These are phyloP conservation scores for Drosophila melanica DNA, from an alignment of 1,140 invertebrate species.

Conservation along the genomic window DNA sequence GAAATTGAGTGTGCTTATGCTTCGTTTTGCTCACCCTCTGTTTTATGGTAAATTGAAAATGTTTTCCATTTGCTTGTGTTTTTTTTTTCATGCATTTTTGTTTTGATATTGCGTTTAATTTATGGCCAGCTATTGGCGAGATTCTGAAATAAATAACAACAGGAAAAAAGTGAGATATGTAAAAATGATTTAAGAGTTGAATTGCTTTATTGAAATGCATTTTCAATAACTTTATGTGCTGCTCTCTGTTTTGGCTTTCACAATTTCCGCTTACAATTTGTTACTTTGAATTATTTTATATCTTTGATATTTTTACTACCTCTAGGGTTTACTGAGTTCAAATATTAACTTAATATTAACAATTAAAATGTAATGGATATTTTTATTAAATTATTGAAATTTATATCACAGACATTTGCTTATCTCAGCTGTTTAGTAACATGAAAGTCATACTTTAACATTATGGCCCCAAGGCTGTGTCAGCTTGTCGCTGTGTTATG, in stretches of 20 bases:
- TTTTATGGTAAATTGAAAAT: slow-evolving; percentile 31
- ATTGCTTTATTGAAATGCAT: neutral
- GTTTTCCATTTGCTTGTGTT: slow-evolving; percentile 8
- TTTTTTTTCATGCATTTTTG: slow-evolving; percentile 16
- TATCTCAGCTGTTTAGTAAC: slow-evolving; percentile 1
- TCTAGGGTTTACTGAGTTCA: no score
- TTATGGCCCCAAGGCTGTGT: slow-evolving; percentile 20
- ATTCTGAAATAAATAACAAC: slow-evolving; percentile 12
- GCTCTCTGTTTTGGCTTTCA: neutral
- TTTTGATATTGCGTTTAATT: slow-evolving; percentile 30
- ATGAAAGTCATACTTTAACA: slow-evolving; percentile 17
- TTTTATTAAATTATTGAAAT: no score
- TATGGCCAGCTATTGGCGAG: slow-evolving; percentile 18
- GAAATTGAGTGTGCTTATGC: slow-evolving; percentile 12
- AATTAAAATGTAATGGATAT: no score
- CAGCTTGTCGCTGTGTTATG: slow-evolving; percentile 28
- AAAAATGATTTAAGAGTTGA: slow-evolving; percentile 21
- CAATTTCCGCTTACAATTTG: slow-evolving; percentile 3
- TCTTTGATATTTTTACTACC: no score
- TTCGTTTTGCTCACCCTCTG: neutral
- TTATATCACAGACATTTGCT: neutral
- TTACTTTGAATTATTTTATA: neutral
- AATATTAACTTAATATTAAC: no score
- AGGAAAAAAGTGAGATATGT: neutral
- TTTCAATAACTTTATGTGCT: neutral